phyloP scores from a whole-genome alignment of 2,888 invertebrate genomes.

The Periphyllus acericola region DNA sequence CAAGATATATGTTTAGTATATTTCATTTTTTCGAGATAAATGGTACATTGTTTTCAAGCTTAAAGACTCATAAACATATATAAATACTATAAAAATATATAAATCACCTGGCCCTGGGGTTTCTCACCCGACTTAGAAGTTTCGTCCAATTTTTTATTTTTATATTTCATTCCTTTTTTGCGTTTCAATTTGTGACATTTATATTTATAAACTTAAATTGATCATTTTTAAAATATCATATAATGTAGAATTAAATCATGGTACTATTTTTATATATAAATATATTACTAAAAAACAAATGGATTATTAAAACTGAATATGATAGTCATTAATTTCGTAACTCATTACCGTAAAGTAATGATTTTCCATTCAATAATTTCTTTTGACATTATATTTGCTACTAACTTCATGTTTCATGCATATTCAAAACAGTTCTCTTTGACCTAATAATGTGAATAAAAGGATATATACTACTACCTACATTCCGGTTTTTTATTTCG shows the following conservation, averaged over 20 bases:
- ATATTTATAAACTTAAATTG: too few species aligned
- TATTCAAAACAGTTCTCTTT: slow-evolving; percentile 8
- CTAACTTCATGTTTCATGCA: not conserved
- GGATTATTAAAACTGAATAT: not conserved
- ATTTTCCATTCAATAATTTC: slow-evolving; percentile 15
- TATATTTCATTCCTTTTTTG: too few species aligned
- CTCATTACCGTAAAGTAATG: not conserved
- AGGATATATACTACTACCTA: not conserved
- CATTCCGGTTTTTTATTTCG: not conserved
- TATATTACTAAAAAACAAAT: not conserved
- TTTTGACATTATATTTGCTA: slow-evolving; percentile 1
- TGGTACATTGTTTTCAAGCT: too few species aligned
- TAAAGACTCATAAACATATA: too few species aligned
- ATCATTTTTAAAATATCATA: not conserved
- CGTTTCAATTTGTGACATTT: too few species aligned
- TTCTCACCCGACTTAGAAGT: too few species aligned
- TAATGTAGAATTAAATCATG: not conserved
- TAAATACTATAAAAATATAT: too few species aligned
- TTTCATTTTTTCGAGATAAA: not conserved
- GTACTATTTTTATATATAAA: slow-evolving; percentile 3
- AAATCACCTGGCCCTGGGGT: too few species aligned
- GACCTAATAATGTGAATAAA: slow-evolving; percentile 8
- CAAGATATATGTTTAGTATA: not conserved
- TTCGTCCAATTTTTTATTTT: too few species aligned
- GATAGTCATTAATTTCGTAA: not conserved